These are phyloP conservation scores for Tragopan temminckii DNA, from an alignment of 2,797 vertebrate genomes.

Conservation along the genomic window DNA sequence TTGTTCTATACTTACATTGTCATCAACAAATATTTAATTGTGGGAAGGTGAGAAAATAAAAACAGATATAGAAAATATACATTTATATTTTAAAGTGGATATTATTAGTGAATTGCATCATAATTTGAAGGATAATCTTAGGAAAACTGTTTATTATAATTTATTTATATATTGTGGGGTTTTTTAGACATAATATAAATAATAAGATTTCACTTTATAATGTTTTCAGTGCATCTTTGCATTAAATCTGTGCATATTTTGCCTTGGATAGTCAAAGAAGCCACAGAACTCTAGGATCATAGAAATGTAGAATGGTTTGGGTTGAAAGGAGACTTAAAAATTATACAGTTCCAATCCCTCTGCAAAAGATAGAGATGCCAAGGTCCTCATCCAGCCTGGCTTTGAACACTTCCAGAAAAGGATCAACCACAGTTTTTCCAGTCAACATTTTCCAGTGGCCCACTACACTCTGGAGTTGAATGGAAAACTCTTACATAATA, in stretches of 20 bases:
- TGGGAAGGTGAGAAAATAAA: conserved; percentile 48
- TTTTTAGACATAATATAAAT: neutral
- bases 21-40: conserved; percentile 32
- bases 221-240: neutral
- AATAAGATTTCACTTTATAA: neutral
- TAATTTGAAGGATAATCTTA: conserved; percentile 44
- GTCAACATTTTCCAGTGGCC: neutral
- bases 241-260: neutral
- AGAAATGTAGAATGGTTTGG: neutral
- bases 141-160: conserved; percentile 25
- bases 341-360: neutral
- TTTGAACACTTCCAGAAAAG: neutral
- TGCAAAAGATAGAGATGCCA: neutral
- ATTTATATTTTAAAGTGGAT: neutral
- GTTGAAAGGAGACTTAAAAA: neutral
- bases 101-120: conserved; percentile 34
- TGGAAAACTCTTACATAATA: neutral
- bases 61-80: neutral
- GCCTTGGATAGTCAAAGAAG: neutral
- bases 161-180: conserved; percentile 35
- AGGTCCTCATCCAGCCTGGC: neutral
- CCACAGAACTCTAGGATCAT: neutral
- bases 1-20: neutral
- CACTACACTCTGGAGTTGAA: neutral
- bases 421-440: neutral